These are phyloP conservation scores for Petrosia ficiformis DNA, from an alignment of 37 sponge, comb jelly and placozoan genomes.

Conservation along the genomic window DNA sequence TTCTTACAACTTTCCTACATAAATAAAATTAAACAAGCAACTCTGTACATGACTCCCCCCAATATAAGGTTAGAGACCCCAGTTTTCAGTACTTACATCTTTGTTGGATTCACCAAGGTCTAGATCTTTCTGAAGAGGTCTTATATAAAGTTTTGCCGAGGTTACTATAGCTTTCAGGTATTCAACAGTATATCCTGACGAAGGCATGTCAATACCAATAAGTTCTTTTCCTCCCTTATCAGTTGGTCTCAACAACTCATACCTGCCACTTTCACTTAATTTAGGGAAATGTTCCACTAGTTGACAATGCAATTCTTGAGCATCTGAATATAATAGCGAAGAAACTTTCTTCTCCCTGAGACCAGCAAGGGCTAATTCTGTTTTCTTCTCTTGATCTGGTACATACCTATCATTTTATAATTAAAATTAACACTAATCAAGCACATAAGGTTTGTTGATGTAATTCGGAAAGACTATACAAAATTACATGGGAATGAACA, in stretches of 20 bases:
- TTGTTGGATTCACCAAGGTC: not conserved
- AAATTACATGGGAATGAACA: too few species aligned
- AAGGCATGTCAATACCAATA: not conserved
- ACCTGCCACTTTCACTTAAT: conserved; percentile 19
- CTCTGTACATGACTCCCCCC: too few species aligned
- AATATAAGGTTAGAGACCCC: too few species aligned
- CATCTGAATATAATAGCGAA: not conserved
- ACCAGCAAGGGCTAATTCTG: conserved; percentile 23
- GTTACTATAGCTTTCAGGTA: not conserved
- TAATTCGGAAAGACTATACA: too few species aligned
- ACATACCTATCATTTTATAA: too few species aligned
- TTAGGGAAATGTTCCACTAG: conserved; percentile 18
- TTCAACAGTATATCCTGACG: not conserved
- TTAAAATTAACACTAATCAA: too few species aligned
- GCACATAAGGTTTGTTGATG: too few species aligned
- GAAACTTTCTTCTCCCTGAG: conserved; percentile 27
- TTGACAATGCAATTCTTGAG: not conserved
- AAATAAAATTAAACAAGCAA: too few species aligned
- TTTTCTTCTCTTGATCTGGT: conserved; percentile 26
- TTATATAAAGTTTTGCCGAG: not conserved
- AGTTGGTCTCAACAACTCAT: conserved; percentile 23
- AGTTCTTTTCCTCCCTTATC: conserved; percentile 10
- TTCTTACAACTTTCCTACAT: too few species aligned
- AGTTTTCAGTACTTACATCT: conserved; percentile 3
- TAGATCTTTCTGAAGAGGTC: not conserved